phyloP scores from a whole-genome alignment of 2,113 vertebrate genomes.

The human (Homo sapiens) region GRCh38 chr1:6238501-6239000 shows the following conservation, averaged over 20 bases:
- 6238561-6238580: no score
- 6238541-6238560: no score
- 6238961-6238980: neutral
- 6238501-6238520: no score
- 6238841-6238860: neutral
- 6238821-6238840: neutral
- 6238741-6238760: neutral
- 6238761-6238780: neutral
- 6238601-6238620: neutral
- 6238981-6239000: neutral
- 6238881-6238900: neutral
- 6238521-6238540: no score
- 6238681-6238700: neutral
- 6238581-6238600: neutral
- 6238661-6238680: neutral
- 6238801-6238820: constrained; percentile 33
- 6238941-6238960: no score
- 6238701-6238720: neutral
- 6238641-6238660: neutral
- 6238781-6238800: neutral
- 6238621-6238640: neutral
- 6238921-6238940: neutral
- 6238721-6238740: no score
- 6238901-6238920: neutral
- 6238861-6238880: neutral